Evolutionary conservation across 2,113 vertebrate genomes (phyloP).

Genomic region (Macroglossus sobrinus): DNA sequence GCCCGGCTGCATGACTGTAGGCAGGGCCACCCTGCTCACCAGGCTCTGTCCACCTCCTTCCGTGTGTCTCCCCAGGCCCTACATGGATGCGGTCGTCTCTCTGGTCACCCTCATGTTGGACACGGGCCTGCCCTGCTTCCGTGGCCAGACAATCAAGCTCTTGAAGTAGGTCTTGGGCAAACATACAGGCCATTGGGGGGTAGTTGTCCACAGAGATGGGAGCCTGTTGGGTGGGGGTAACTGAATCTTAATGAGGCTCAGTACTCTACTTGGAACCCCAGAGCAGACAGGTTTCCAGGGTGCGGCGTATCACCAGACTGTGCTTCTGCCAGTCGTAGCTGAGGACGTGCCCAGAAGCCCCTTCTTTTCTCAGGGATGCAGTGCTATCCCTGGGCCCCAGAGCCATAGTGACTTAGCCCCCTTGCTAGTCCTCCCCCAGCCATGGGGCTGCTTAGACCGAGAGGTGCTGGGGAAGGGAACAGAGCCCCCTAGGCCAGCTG

Average conservation of each 20-base stretch:
- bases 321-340: neutral
- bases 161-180: slow-evolving; percentile 89
- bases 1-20: neutral
- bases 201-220: neutral
- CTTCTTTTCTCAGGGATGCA: neutral
- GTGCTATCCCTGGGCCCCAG: accelerated
- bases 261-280: neutral
- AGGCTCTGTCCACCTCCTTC: neutral
- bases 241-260: neutral
- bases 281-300: neutral
- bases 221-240: neutral
- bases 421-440: neutral
- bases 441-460: too few relatives aligned
- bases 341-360: neutral
- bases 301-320: neutral
- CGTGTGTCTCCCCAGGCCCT: slow-evolving; percentile 84
- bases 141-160: slow-evolving; percentile 97
- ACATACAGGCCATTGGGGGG: neutral
- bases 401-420: neutral
- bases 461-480: neutral
- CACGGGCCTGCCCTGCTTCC: slow-evolving; percentile 96
- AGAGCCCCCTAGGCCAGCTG: neutral
- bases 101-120: slow-evolving; percentile 95
- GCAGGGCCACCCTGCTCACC: neutral
- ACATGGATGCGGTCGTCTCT: slow-evolving; percentile 97